Conservation (phyloP, 1,140 invertebrate species). For the Melanaphis sacchari region DNA sequence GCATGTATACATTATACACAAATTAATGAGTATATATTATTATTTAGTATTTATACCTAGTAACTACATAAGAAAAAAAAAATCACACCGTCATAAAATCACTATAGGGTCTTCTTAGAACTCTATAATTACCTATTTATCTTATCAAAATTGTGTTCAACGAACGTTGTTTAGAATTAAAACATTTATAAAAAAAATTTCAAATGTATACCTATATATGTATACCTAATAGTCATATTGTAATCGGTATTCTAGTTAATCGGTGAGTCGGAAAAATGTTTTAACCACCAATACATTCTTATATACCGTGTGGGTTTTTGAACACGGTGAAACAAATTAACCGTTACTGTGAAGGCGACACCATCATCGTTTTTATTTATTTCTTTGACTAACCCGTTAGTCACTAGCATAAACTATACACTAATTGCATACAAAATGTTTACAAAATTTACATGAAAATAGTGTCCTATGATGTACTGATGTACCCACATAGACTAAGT, state of each 20-base stretch:
- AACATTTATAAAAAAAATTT: neutral
- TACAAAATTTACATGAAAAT: conserved; percentile 4
- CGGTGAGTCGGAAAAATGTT: conserved; percentile 6
- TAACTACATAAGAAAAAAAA: neutral
- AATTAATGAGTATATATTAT: neutral
- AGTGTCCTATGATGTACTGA: neutral
- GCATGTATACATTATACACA: neutral
- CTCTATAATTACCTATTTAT: neutral
- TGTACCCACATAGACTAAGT: neutral
- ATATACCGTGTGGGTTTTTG: neutral
- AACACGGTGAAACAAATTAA: conserved; percentile 15
- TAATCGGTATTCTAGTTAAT: conserved; percentile 15
- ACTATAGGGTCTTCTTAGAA: neutral
- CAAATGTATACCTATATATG: neutral
- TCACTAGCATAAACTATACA: neutral
- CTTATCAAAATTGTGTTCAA: neutral
- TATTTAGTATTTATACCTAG: neutral
- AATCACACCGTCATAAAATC: neutral
- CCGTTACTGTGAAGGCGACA: conserved; percentile 1
- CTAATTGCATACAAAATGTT: neutral
- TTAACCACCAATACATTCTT: conserved; percentile 28
- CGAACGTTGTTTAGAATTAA: neutral
- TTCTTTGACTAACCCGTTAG: neutral
- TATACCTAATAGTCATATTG: neutral
- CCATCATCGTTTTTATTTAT: neutral